Base-by-base conservation (phyloP, 2,888 invertebrate species). In the Sesia apiformis region DNA sequence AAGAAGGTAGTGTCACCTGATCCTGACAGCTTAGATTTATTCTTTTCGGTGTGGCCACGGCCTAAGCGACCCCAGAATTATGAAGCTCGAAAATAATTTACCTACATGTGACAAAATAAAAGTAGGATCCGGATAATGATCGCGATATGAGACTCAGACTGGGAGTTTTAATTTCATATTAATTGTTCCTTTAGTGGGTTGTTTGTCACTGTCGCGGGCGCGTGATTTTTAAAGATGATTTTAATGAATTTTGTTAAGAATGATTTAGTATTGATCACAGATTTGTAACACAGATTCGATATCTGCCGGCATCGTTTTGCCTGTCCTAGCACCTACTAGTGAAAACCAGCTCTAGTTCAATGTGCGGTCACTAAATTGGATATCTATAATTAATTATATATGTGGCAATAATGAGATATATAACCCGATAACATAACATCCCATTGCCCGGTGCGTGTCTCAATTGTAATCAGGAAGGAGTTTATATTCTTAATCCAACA, bases 1-100 rank as follows among this genome's bases (percentile, higher is more conserved):
- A 90, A 90, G 89, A 88, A 90, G 87, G 84, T 81, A 85, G 87
- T 89, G 90, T 90, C 90, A 90, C 90, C 90, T 90, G 89, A 88
- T 84, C 87, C 81, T 75, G 89, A 86, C 88, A 84, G 82, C 63
- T 63, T 66, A 67, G 86, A 89, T 88, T 89, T 83, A 89, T 84
- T 56, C 73, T 72, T 63, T 77, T 75, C 81, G 74, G 84, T 88
- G 87, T 88, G 86, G 83, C 87, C 87, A 75, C 78, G 81, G 84
- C 86, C 85, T 89, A 76, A 88, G 83, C 81, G 81, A 78, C 70
- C 71, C 65, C 72, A 70, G 74, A 83, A 80, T 87, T 88, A 87
- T 89, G 87, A 87, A 70, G 76, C 83, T 70, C 64, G 69, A 73
- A 77, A 76, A 84, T 88, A 85, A 87, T 87, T 88, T 87, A 81